A percentile compares a stretch with the other conserved stretches of the same genome.
These are phyloP conservation scores for Scaptomyza montana DNA, from an alignment of 1,140 invertebrate genomes.

Conservation along the genomic window DNA sequence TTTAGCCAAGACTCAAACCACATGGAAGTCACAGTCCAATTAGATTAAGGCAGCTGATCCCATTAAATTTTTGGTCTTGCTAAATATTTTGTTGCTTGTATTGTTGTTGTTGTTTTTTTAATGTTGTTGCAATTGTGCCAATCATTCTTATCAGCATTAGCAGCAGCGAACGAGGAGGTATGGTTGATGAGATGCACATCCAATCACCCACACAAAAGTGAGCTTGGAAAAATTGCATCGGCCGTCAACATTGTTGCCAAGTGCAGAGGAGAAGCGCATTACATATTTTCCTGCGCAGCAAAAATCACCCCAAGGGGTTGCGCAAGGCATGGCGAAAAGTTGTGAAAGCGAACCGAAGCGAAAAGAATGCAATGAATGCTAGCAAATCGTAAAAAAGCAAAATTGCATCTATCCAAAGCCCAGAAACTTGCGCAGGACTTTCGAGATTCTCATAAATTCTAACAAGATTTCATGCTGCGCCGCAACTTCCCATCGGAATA, in stretches of 20 bases:
- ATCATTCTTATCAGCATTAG: conserved; percentile 75
- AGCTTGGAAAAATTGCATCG: conserved; percentile 37
- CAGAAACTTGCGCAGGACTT: conserved; percentile 78
- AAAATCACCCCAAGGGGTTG: conserved; percentile 40
- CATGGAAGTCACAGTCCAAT: conserved; percentile 29
- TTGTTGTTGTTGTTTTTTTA: conserved; percentile 20
- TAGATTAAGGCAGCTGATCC: conserved; percentile 25
- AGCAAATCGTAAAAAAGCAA: conserved; percentile 72
- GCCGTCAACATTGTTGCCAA: conserved; percentile 71
- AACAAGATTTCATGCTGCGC: conserved; percentile 79
- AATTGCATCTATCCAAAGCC: conserved; percentile 78
- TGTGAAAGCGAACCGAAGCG: conserved; percentile 54
- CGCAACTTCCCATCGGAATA: conserved; percentile 34
- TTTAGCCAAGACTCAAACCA: conserved; percentile 53
- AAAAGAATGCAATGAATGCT: conserved; percentile 62
- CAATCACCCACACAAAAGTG: conserved; percentile 53
- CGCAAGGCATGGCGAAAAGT: conserved; percentile 43
- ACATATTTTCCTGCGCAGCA: conserved; percentile 55
- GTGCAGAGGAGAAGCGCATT: conserved; percentile 61
- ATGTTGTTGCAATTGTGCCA: conserved; percentile 53
- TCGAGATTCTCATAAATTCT: conserved; percentile 80
- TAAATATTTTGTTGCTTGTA: conserved; percentile 9
- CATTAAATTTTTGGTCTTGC: conserved; percentile 19
- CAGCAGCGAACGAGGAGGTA: conserved; percentile 47
- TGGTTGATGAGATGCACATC: conserved; percentile 30